Base-by-base conservation (phyloP, 2,888 invertebrate genomes). In the Agriopis aurantiaria region DNA sequence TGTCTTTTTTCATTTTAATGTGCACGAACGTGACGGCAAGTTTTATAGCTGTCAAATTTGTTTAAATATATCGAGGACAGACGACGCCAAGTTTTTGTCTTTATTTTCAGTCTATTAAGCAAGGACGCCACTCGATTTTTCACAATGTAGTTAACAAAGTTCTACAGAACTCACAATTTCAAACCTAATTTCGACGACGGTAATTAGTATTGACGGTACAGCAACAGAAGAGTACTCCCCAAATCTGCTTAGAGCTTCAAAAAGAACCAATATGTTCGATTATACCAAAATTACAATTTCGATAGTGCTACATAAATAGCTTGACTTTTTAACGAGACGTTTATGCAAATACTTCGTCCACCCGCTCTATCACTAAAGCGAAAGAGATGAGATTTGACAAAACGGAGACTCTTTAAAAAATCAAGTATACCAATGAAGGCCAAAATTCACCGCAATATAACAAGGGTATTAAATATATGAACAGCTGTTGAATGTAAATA, bases 171-270 rank as follows among this genome's bases (percentile, higher is more conserved):
- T n/a, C 8, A 52, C 57, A 65, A 58, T 48, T 65, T 53, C 3
- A 17, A 55, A 51, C 14, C 14, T 56, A 23, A 55, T 60, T 45
- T 12, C 40, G 48, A 71, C 58, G 56, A 70, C 51, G 41, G 17
- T 58, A 65, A 23, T 33, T 14, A 45, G 33, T 49, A 9, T 65
- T 40, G 61, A 68, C 68, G 68, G 61, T 65, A 71, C 65, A 73
- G 49, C 71, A 74, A 69, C 56, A 61, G 65, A 69, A 68, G 68
- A 82, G 75, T 68, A 75, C 75, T 69, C 68, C 51, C 69, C 72
- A 73, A 76, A 82, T 68, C 82, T 83, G 79, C 84, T 84, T 81
- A 17, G 75, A 79, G 82, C 80, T 76, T 82, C 82, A 62, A 86
- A 81, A 81, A 87, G 80, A 85, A 86, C 84, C 78, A 23, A 65